Evolutionary conservation across 2,113 vertebrate species (phyloP), one percentile per base, ranked within the genome.

Genomic region (Strix aluco): DNA sequence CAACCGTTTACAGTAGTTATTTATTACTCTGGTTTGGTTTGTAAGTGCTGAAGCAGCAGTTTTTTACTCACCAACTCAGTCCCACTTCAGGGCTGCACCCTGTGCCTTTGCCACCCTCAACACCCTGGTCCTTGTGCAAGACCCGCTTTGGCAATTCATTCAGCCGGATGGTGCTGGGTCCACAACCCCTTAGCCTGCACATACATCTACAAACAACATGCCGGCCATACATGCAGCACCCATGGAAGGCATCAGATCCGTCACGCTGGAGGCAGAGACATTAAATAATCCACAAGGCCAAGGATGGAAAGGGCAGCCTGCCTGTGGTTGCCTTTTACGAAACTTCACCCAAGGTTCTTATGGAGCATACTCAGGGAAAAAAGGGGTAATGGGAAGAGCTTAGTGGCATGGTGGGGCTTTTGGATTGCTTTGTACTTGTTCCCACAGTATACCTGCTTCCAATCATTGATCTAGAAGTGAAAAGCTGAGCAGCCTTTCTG

Each of bases 21-120:
- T 97, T 92, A 96, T 96, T 97, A 92, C 70, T 95, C 67, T 90
- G 86, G 13, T 88, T 96, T 66, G 46, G 21, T 59, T 51, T 67
- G 20, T 49, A 58, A 92, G 25, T 77, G 84, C 81, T 80, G 86
- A 87, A 94, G 58, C 65, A 66, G 73, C 44, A 59, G 13, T 22
- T 89, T 71, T 65, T 79, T 65, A 69, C 10, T 10, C 27, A 62
- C 51, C 44, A 40, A 40, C 29, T 67, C 44, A 18, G 40, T 30
- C 59, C 36, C 40, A 21, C 29, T 61, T 61, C 63, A 61, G 62
- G 49, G 57, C 65, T 61, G 65, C 44, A 81, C 58, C 29, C 63
- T 77, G 67, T 75, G 58, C 21, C 40, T 93, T 72, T 77, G 51
- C 55, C n/a, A 40, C 67, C 42, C 2, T 3, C 71, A 69, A 6